Evolutionary conservation across 2,888 invertebrate genomes (phyloP).

Genomic region (Sphinx pinastri): DNA sequence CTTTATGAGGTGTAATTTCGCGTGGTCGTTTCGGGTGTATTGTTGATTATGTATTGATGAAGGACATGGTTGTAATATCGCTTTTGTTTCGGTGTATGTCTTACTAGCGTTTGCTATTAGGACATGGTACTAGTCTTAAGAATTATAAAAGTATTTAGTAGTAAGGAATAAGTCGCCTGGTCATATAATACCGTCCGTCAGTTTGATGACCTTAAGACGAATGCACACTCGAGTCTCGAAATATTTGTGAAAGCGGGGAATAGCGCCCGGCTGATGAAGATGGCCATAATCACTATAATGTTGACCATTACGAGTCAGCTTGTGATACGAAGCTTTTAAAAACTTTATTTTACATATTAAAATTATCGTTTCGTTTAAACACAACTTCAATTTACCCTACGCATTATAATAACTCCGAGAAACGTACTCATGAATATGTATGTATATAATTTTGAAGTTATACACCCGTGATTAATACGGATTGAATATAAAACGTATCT

Average conservation of each 20-base stretch:
- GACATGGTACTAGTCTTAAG: too few relatives aligned
- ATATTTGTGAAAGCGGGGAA: constrained; percentile 22
- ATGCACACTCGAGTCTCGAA: neutral
- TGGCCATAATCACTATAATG: constrained; percentile 13
- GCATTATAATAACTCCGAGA: constrained; percentile 16
- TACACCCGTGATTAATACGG: constrained; percentile 5
- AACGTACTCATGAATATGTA: constrained; percentile 12
- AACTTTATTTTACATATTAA: constrained; percentile 22
- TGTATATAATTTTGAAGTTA: neutral
- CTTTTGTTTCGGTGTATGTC: neutral
- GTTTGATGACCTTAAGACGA: neutral
- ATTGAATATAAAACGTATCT: constrained; percentile 8
- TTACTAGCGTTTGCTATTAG: neutral
- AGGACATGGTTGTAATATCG: neutral
- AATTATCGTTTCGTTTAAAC: constrained; percentile 9
- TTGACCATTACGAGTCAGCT: constrained; percentile 8
- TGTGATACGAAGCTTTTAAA: constrained; percentile 6
- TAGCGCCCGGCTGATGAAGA: constrained; percentile 7
- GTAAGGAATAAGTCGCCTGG: neutral
- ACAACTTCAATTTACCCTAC: constrained; percentile 7
- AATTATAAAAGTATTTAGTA: too few relatives aligned
- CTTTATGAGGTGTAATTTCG: neutral
- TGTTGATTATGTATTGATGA: neutral
- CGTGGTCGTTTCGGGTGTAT: neutral
- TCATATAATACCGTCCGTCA: neutral